Conservation (phyloP, 2,888 invertebrate genomes). For the Torymus aiolomorphi region DNA sequence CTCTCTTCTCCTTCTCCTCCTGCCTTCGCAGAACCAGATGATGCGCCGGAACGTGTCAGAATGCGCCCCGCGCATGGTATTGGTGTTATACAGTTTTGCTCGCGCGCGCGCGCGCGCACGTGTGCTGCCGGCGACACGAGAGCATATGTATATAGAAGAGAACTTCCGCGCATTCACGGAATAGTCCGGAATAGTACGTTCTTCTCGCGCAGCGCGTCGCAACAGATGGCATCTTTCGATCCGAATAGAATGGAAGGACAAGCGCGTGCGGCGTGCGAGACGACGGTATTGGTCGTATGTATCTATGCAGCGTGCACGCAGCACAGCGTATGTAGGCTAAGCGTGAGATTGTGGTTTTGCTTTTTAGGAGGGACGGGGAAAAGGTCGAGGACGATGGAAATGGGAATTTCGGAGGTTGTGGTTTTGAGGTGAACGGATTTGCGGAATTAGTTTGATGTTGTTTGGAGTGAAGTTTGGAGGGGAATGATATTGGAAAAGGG, state of each 20-base stretch:
- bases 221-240: conserved; percentile 65
- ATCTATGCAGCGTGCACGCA: too few relatives aligned
- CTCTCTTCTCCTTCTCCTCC: conserved; percentile 8
- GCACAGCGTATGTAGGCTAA: background rate
- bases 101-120: conserved; percentile 1
- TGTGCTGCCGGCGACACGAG: conserved; percentile 49
- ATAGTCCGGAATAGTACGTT: conserved; percentile 66
- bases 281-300: background rate
- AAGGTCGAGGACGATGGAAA: background rate
- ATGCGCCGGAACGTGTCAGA: conserved; percentile 65
- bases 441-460: too few relatives aligned
- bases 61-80: conserved; percentile 59
- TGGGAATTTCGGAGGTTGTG: too few relatives aligned
- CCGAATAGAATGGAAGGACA: conserved; percentile 54
- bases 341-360: background rate
- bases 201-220: conserved; percentile 60
- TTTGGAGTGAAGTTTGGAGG: too few relatives aligned
- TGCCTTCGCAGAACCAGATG: conserved; percentile 58
- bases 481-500: too few relatives aligned
- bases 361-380: background rate
- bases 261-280: conserved; percentile 7
- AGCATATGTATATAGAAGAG: conserved; percentile 12
- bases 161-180: conserved; percentile 66
- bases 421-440: too few relatives aligned
- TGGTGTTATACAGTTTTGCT: conserved; percentile 34